A percentile compares a stretch with the other conserved stretches of the same genome.
phyloP scores from a whole-genome alignment of 2,888 invertebrate genomes.

The Eristalis pertinax region DNA sequence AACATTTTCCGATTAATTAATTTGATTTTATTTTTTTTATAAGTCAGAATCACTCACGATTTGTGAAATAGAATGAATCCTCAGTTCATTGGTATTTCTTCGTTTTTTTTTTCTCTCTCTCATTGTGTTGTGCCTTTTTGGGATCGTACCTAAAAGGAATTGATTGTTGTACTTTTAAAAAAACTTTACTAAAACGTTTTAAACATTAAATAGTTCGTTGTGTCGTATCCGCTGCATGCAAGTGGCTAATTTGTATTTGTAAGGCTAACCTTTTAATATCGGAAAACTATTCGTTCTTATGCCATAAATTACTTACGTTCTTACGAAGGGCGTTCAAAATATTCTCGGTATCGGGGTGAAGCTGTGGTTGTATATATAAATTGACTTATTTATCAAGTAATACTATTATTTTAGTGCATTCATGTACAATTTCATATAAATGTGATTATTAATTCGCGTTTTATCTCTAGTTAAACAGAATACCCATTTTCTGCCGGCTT shows the following conservation, averaged over 20 bases:
- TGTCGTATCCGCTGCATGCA: conserved; percentile 56
- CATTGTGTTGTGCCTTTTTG: conserved; percentile 78
- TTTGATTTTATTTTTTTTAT: conserved; percentile 31
- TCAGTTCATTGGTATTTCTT: conserved; percentile 40
- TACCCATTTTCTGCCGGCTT: too few species aligned
- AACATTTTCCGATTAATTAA: conserved; percentile 22
- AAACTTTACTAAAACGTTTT: conserved; percentile 55
- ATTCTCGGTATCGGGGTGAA: too few species aligned
- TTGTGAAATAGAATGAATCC: conserved; percentile 24
- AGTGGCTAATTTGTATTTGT: conserved; percentile 40
- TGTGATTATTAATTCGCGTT: too few species aligned
- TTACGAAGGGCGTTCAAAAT: too few species aligned
- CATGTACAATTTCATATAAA: too few species aligned
- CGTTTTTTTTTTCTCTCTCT: conserved; percentile 3
- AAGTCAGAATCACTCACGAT: conserved; percentile 60
- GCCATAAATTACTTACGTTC: too few species aligned
- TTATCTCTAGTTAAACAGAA: too few species aligned
- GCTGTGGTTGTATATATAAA: too few species aligned
- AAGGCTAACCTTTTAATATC: conserved; percentile 20
- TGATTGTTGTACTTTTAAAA: conserved; percentile 56
- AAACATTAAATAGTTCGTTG: conserved; percentile 18
- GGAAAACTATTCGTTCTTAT: background rate
- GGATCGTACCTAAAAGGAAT: conserved; percentile 81
- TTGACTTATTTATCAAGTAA: too few species aligned
- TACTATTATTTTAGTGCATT: too few species aligned